Conservation (phyloP, 2,113 vertebrate species). For the Sula dactylatra region DNA sequence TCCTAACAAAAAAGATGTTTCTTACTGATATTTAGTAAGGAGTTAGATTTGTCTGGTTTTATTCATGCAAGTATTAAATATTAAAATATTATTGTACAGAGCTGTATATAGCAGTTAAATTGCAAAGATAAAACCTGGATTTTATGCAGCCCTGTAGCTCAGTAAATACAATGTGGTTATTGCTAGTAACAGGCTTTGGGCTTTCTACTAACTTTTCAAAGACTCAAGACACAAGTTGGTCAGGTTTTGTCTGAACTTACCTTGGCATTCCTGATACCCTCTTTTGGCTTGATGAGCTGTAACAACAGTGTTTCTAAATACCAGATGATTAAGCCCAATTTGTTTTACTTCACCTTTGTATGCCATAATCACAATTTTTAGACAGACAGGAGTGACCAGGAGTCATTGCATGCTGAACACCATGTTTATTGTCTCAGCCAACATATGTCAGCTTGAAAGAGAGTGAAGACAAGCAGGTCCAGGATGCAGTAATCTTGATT, state of each 20-base stretch:
- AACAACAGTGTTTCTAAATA: neutral
- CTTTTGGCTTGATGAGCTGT: neutral
- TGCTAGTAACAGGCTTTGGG: neutral
- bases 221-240: no score
- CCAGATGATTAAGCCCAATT: neutral
- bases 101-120: no score
- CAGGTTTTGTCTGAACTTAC: neutral
- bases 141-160: neutral
- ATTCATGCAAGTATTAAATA: neutral
- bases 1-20: neutral
- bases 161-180: neutral
- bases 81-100: neutral
- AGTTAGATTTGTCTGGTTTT: neutral
- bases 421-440: neutral
- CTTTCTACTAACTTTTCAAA: neutral
- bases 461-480: neutral
- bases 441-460: neutral
- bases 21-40: neutral
- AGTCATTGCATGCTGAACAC: neutral
- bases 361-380: neutral
- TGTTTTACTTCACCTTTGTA: neutral
- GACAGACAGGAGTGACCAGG: neutral
- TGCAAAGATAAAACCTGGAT: neutral
- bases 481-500: neutral
- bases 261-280: neutral